phyloP scores from a whole-genome alignment of 2,113 vertebrate genomes.

The Myrmecobius fasciatus region DNA sequence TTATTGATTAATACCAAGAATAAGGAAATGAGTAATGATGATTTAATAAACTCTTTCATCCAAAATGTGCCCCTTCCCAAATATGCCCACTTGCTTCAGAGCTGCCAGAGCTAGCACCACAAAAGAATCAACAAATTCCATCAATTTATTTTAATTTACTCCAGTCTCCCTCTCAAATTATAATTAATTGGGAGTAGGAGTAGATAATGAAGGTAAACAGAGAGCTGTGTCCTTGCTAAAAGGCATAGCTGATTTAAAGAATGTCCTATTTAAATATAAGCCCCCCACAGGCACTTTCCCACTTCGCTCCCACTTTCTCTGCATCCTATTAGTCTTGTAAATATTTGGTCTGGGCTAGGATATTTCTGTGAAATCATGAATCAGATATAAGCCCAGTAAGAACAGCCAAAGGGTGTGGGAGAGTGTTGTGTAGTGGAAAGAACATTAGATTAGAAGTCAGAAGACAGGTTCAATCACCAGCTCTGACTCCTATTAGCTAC shows the following conservation, averaged over 20 bases:
- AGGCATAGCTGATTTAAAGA: constrained; percentile 72
- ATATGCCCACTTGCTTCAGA: constrained; percentile 71
- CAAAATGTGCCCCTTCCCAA: constrained; percentile 53
- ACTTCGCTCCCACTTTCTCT: constrained; percentile 47
- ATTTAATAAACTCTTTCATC: background rate
- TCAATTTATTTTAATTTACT: constrained; percentile 81
- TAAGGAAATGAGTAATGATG: background rate
- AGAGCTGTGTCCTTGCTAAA: constrained; percentile 68
- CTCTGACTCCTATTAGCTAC: background rate
- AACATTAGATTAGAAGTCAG: background rate
- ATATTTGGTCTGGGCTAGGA: constrained; percentile 60
- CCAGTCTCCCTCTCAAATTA: constrained; percentile 73
- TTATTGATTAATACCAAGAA: background rate
- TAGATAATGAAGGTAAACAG: constrained; percentile 77
- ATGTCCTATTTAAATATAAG: constrained; percentile 58
- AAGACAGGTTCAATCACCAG: background rate
- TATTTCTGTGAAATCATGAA: constrained; percentile 21
- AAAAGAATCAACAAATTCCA: constrained; percentile 78
- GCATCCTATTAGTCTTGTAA: constrained; percentile 62
- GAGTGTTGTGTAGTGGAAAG: background rate
- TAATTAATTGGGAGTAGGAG: constrained; percentile 74
- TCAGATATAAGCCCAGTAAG: background rate
- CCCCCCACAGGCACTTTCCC: constrained; percentile 33
- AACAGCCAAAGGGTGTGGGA: background rate
- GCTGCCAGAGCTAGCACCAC: constrained; percentile 69